phyloP scores from a whole-genome alignment of 2,797 vertebrate species.

The Ctenopoma multispine region DNA sequence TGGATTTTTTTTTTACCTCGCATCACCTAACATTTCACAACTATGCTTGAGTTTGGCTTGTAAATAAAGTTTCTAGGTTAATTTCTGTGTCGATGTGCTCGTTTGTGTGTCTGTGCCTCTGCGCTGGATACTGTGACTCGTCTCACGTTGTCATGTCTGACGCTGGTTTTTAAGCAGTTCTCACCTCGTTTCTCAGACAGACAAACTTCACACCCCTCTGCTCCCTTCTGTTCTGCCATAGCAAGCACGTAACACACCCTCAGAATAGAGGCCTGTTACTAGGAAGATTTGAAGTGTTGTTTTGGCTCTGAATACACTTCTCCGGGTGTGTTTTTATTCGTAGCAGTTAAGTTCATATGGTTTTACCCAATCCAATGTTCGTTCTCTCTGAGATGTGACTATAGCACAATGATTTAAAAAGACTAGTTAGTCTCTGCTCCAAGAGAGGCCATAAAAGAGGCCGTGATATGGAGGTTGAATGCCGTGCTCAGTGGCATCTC shows the following conservation, averaged over 20 bases:
- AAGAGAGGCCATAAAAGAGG: no score
- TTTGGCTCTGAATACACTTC: slow-evolving; percentile 49
- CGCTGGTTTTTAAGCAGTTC: slow-evolving; percentile 65
- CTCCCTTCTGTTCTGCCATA: slow-evolving; percentile 35
- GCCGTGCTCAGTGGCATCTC: no score
- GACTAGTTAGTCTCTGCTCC: no score
- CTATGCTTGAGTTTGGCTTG: not conserved
- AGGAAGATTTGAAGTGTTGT: slow-evolving; percentile 59
- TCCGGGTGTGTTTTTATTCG: not conserved
- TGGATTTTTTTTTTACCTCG: not conserved
- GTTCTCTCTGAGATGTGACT: no score
- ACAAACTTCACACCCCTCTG: slow-evolving; percentile 67
- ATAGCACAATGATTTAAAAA: no score
- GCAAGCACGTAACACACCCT: slow-evolving; percentile 45
- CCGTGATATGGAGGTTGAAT: no score
- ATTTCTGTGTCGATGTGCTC: not conserved
- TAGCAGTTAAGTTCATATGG: not conserved
- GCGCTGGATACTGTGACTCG: slow-evolving; percentile 12
- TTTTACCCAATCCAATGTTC: no score
- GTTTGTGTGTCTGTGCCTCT: not conserved
- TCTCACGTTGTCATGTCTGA: slow-evolving; percentile 32
- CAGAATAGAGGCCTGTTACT: slow-evolving; percentile 74
- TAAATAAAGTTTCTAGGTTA: slow-evolving; percentile 3
- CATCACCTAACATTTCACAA: not conserved
- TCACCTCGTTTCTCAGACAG: slow-evolving; percentile 61